Evolutionary conservation across 2,888 invertebrate species (phyloP).

Genomic region (Agriopis leucophaearia): DNA sequence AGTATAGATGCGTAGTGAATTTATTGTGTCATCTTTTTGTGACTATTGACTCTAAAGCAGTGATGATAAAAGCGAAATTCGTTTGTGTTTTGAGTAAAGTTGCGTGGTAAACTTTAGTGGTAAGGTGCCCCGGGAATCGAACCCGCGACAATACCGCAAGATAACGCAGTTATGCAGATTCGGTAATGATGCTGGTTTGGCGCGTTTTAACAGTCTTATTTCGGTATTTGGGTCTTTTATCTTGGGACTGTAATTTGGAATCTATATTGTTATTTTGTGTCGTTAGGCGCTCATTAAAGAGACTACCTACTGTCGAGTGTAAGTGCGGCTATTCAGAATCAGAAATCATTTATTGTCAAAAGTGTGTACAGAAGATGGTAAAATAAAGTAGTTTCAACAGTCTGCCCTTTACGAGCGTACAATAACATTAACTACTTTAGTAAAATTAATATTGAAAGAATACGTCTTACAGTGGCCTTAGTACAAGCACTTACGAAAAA

Average conservation of each 20-base stretch:
- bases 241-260: constrained; percentile 27
- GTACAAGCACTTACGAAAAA: too few species aligned
- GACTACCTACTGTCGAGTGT: too few species aligned
- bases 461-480: too few species aligned
- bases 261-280: constrained; percentile 13
- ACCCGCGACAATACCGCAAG: constrained; percentile 70
- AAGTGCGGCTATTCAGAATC: too few species aligned
- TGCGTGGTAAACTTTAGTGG: constrained; percentile 27
- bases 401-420: too few species aligned
- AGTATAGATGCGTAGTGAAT: not conserved
- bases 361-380: too few species aligned
- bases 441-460: too few species aligned
- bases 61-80: constrained; percentile 26
- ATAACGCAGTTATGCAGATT: constrained; percentile 81
- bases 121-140: constrained; percentile 60
- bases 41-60: constrained; percentile 32
- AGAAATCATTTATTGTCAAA: too few species aligned
- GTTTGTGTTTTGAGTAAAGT: not conserved
- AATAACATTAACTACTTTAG: too few species aligned
- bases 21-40: constrained; percentile 9
- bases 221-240: constrained; percentile 23
- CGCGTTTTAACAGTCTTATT: constrained; percentile 55
- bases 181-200: constrained; percentile 69
- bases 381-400: too few species aligned
- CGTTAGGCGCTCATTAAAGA: not conserved